A percentile compares a stretch with the other conserved stretches of the same genome.
phyloP scores from a whole-genome alignment of 2,888 invertebrate species.

The Gortyna flavago region DNA sequence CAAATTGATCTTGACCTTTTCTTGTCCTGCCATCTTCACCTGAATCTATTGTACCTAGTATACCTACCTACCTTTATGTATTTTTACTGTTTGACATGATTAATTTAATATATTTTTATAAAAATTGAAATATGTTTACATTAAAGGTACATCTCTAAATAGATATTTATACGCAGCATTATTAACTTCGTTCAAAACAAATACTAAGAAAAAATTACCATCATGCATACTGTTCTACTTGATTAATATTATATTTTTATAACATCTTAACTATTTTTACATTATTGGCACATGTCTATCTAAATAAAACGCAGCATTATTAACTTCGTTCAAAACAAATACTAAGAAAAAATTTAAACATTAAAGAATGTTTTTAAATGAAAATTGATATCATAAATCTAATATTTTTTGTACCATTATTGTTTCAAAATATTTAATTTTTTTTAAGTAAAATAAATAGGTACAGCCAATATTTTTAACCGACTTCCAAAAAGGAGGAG shows the following conservation, averaged over 20 bases:
- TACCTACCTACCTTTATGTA: not conserved
- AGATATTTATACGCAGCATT: no score
- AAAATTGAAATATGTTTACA: not conserved
- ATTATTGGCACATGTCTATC: not conserved
- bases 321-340: not conserved
- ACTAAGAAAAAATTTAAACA: not conserved
- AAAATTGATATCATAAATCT: not conserved
- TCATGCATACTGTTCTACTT: no score
- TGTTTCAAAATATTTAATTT: not conserved
- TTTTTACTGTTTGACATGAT: no score
- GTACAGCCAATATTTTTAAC: not conserved
- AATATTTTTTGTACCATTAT: constrained; percentile 3
- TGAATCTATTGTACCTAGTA: no score
- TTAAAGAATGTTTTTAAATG: not conserved
- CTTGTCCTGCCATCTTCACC: no score
- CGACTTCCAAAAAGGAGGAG: no score
- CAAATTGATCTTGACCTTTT: not conserved
- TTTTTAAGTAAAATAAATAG: not conserved
- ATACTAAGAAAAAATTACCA: not conserved
- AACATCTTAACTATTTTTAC: not conserved
- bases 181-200: not conserved
- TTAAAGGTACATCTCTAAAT: not conserved
- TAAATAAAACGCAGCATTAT: not conserved
- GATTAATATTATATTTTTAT: not conserved
- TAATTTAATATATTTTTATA: not conserved